These are phyloP conservation scores for Epizoanthus stellaris DNA, from an alignment of 92 coral and sea anemone species.

Conservation along the genomic window DNA sequence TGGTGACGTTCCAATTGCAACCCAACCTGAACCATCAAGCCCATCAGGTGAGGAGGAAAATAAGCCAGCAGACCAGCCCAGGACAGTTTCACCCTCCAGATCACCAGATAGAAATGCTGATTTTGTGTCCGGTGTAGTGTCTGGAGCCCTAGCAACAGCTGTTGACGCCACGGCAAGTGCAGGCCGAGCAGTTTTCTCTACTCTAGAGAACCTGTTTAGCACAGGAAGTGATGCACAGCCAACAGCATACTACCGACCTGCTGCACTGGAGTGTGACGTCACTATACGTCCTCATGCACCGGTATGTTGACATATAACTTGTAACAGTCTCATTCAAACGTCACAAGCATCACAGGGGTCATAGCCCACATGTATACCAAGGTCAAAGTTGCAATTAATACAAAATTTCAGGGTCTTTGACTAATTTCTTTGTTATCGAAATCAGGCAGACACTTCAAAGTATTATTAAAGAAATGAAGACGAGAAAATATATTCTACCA, in stretches of 20 bases:
- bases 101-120: slow-evolving; percentile 49
- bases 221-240: slow-evolving; percentile 35
- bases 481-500: no score
- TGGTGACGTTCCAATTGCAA: slow-evolving; percentile 47
- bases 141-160: slow-evolving; percentile 86
- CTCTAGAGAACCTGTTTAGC: slow-evolving; percentile 71
- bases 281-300: not conserved
- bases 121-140: slow-evolving; percentile 71
- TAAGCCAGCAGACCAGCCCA: slow-evolving; percentile 12
- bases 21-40: slow-evolving; percentile 53
- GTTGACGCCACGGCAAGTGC: slow-evolving; percentile 67
- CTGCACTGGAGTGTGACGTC: slow-evolving; percentile 22
- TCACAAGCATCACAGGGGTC: no score
- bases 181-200: slow-evolving; percentile 72
- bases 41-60: slow-evolving; percentile 1
- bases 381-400: no score
- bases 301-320: slow-evolving; percentile 4
- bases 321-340: not conserved
- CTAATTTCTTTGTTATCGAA: no score
- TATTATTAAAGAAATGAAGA: no score
- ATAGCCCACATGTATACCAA: no score
- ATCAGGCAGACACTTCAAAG: no score
- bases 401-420: no score
- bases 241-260: slow-evolving; percentile 25
- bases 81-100: slow-evolving; percentile 27